Percentiles rank a stretch among this genome's conserved stretches.
These are phyloP conservation scores for Pissodes strobi DNA, from an alignment of 1,140 invertebrate genomes.

Conservation along the genomic window DNA sequence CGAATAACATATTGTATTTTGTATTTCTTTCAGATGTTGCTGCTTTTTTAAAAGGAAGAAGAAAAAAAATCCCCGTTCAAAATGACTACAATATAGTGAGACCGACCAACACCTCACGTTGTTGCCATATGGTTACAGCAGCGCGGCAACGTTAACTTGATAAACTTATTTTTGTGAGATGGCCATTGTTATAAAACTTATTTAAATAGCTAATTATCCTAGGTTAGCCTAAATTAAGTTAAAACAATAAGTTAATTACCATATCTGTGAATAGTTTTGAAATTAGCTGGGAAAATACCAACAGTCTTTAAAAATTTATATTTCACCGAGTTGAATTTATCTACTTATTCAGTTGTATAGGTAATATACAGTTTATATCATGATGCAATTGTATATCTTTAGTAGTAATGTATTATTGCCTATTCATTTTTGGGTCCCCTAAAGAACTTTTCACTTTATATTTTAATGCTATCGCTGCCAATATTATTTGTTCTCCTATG, in stretches of 20 bases:
- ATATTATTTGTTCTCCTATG: no score
- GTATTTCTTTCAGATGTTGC: slow-evolving; percentile 82
- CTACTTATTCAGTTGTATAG: no score
- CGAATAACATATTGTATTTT: slow-evolving; percentile 60
- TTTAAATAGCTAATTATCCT: slow-evolving; percentile 53
- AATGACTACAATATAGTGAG: slow-evolving; percentile 69
- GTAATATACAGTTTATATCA: no score
- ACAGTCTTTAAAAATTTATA: no score
- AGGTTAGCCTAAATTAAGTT: slow-evolving; percentile 53
- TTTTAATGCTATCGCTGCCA: no score
- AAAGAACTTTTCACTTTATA: no score
- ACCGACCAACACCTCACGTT: slow-evolving; percentile 56
- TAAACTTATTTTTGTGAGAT: slow-evolving; percentile 46
- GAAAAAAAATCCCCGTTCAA: slow-evolving; percentile 86
- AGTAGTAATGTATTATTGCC: no score
- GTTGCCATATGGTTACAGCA: slow-evolving; percentile 57
- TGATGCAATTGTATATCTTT: no score
- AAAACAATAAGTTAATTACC: slow-evolving; percentile 50
- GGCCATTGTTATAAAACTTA: slow-evolving; percentile 52
- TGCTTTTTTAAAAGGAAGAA: slow-evolving; percentile 97
- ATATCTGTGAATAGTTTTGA: slow-evolving; percentile 55
- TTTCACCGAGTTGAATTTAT: no score
- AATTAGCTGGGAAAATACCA: no score
- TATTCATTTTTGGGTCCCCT: no score
- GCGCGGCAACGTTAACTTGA: slow-evolving; percentile 54